Conservation (phyloP, 2,797 vertebrate species). For the Manis crassicaudata region DNA sequence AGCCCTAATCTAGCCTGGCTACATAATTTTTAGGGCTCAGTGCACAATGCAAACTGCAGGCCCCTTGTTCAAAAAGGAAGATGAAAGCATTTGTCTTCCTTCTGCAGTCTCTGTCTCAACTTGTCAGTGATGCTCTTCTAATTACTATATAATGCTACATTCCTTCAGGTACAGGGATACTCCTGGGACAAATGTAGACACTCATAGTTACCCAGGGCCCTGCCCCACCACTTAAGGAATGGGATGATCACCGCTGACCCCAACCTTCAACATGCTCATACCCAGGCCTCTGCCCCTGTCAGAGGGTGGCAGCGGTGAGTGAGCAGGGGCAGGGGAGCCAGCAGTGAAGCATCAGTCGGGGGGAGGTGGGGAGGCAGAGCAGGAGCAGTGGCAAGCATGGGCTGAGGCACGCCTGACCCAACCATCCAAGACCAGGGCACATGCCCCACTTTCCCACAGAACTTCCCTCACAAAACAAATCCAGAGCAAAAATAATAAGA, state of each 20-base stretch:
- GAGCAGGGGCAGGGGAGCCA: not conserved
- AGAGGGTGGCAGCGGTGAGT: not conserved
- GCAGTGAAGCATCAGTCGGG: not conserved
- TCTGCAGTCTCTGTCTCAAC: not conserved
- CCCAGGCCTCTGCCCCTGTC: not conserved
- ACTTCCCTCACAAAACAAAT: not conserved
- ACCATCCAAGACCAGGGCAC: not conserved
- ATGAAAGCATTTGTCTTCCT: not conserved
- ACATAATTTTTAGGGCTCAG: not conserved
- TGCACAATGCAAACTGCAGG: not conserved
- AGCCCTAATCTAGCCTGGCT: not conserved
- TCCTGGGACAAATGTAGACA: not conserved
- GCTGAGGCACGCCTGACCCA: not conserved
- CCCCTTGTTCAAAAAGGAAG: not conserved
- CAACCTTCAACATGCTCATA: not conserved
- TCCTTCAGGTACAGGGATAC: not conserved
- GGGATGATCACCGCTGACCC: not conserved
- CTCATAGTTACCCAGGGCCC: not conserved
- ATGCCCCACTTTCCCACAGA: not conserved
- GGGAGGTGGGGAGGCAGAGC: not conserved
- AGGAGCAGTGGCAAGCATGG: not conserved
- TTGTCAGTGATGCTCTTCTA: not conserved
- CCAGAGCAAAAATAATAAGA: not conserved
- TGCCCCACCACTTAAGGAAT: not conserved
- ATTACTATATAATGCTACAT: not conserved